Evolutionary conservation across 2,888 invertebrate genomes (phyloP), one percentile per base, ranked within the genome.

Genomic region (Leptopilina myrica): DNA sequence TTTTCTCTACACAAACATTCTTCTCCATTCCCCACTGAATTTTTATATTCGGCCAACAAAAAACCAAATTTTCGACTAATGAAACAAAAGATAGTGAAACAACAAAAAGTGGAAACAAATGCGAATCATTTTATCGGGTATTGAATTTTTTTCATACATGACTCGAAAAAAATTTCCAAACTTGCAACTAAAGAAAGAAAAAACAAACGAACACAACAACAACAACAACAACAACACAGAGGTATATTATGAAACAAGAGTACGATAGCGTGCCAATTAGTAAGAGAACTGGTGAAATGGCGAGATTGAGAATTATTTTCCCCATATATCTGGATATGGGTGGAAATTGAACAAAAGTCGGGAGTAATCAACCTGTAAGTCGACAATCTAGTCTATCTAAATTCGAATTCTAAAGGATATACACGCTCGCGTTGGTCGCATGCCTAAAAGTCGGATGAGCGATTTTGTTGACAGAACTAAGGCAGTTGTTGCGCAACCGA

Each of bases 231-330:
- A 20, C 20, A 20, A 20, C 20, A 20, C 43, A 56, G 56, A 77
- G 43, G 65, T n/a, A 76, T 62, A 78, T 78, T 78, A 64, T 66
- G 78, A 64, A 66, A 65, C 14, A 64, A 76, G 76, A 56, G 49
- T 75, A 78, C 75, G 26, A 66, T n/a, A 64, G 40, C 46, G 53
- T 76, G 76, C 78, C 78, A 78, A 78, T 78, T 78, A 78, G 78
- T 65, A 78, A 76, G 76, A 26, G 75, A 75, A 76, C 76, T 40
- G 40, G 62, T 15, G 69, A 20, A 43, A 59, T 75, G 15, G 67
- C 20, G 77, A 40, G 65, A 76, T 53, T 20, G 12, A 26, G 26
- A 53, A 69, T 69, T 26, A 69, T 69, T 69, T 69, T 53, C 14
- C 15, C 49, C 53, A 20, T 53, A 26, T 20, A 20, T 20, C 53